Conservation (phyloP, 2,113 vertebrate species). For the Parotia lawesii region DNA sequence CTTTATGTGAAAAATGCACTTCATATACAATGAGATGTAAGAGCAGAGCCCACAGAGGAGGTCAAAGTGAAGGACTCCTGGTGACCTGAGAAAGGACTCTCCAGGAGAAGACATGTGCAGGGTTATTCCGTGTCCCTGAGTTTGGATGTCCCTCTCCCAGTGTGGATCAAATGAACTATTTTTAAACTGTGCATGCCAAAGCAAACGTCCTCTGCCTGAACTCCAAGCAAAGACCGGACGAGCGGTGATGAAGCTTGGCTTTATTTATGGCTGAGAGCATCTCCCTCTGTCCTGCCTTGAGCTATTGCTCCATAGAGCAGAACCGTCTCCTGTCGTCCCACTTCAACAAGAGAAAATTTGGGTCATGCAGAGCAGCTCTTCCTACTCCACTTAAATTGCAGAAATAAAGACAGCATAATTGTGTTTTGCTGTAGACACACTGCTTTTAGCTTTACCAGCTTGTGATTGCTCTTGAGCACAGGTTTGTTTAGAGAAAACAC, state of each 20-base stretch:
- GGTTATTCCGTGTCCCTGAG: neutral
- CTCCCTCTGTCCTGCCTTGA: neutral
- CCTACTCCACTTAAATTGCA: neutral
- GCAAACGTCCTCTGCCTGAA: neutral
- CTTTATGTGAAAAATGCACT: neutral
- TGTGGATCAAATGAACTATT: neutral
- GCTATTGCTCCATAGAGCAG: neutral
- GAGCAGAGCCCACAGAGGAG: neutral
- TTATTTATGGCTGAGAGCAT: neutral
- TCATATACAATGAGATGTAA: neutral
- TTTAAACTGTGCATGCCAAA: neutral
- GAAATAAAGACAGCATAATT: neutral
- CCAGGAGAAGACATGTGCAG: neutral
- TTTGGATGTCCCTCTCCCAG: neutral
- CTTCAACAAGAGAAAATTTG: neutral
- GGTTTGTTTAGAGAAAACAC: slow-evolving; percentile 40
- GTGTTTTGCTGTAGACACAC: neutral
- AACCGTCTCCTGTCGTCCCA: neutral
- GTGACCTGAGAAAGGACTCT: neutral
- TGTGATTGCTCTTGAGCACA: neutral
- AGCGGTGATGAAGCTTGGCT: neutral
- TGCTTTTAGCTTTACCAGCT: neutral
- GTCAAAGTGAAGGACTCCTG: neutral
- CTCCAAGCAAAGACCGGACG: neutral
- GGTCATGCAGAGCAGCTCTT: neutral